Conservation (phyloP, 2,113 vertebrate species). For the Forbesichthys agassizii region DNA sequence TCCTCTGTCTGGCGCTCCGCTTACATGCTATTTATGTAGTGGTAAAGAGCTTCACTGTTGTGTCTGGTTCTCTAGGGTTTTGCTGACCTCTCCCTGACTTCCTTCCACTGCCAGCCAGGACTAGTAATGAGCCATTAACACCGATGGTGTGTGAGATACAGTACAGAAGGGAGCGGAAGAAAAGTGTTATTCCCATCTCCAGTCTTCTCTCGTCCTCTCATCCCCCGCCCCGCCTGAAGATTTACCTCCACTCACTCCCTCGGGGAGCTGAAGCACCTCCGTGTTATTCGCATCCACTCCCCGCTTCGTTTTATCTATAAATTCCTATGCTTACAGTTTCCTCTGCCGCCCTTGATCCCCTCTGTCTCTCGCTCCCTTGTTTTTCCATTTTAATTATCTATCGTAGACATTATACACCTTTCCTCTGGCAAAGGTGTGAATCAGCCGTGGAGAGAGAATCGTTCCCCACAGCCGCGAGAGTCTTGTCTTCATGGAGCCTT, state of each 20-base stretch:
- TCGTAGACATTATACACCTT: not conserved
- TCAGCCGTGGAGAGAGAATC: no score
- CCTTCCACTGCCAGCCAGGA: conserved; percentile 41
- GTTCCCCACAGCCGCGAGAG: no score
- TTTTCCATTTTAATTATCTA: not conserved
- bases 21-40: conserved; percentile 23
- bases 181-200: conserved; percentile 27
- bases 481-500: no score
- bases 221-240: not conserved
- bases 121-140: conserved; percentile 59
- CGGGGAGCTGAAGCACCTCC: not conserved
- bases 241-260: conserved; percentile 3
- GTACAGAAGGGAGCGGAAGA: conserved; percentile 36
- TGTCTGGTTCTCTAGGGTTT: conserved; percentile 35
- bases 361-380: not conserved
- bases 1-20: conserved; percentile 6
- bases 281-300: not conserved
- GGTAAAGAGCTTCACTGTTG: conserved; percentile 31
- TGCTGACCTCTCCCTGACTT: conserved; percentile 60
- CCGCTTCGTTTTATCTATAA: not conserved
- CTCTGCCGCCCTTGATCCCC: not conserved
- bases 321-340: not conserved
- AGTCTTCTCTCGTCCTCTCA: conserved; percentile 5
- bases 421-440: no score
- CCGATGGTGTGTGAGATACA: conserved; percentile 32